Percentiles rank a stretch among this genome's conserved stretches.
phyloP scores from a whole-genome alignment of 2,888 invertebrate genomes.

The Meteorus colon region DNA sequence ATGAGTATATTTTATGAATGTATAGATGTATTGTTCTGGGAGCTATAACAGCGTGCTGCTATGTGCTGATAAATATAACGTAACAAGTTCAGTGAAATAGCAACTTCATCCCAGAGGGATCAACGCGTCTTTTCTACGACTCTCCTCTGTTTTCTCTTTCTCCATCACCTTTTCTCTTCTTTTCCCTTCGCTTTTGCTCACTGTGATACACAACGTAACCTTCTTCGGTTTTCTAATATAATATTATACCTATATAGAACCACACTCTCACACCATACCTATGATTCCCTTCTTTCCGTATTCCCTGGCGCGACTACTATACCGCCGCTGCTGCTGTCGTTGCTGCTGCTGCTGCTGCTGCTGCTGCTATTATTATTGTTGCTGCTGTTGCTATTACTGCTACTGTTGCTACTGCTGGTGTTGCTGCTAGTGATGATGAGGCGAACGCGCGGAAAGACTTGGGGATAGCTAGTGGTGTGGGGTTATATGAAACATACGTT shows the following conservation, averaged over 20 bases:
- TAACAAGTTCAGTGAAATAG: constrained; percentile 73
- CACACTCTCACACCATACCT: constrained; percentile 37
- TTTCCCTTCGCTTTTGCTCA: constrained; percentile 30
- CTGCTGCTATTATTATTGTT: too few relatives aligned
- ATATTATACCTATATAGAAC: constrained; percentile 24
- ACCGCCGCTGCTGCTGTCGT: constrained; percentile 17
- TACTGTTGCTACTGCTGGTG: constrained; percentile 30
- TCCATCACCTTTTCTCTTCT: constrained; percentile 32
- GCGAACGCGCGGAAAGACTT: constrained; percentile 49
- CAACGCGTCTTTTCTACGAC: constrained; percentile 67
- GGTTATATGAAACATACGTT: constrained; percentile 45
- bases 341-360: constrained; percentile 33
- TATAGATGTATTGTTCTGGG: neutral
- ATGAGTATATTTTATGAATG: neutral
- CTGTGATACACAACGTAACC: constrained; percentile 17
- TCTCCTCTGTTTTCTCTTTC: constrained; percentile 35
- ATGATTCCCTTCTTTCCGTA: constrained; percentile 33
- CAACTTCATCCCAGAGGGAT: constrained; percentile 72
- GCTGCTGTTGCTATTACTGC: constrained; percentile 9
- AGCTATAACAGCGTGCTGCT: constrained; percentile 58
- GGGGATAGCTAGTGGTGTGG: constrained; percentile 41
- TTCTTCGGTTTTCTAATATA: neutral
- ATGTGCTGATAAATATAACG: constrained; percentile 73
- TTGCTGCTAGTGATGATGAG: constrained; percentile 41
- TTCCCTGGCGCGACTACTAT: constrained; percentile 11